Percentiles rank a stretch among this genome's conserved stretches.
phyloP scores from a whole-genome alignment of 1,140 invertebrate species.

The Ceratoteleas bidentatus region DNA sequence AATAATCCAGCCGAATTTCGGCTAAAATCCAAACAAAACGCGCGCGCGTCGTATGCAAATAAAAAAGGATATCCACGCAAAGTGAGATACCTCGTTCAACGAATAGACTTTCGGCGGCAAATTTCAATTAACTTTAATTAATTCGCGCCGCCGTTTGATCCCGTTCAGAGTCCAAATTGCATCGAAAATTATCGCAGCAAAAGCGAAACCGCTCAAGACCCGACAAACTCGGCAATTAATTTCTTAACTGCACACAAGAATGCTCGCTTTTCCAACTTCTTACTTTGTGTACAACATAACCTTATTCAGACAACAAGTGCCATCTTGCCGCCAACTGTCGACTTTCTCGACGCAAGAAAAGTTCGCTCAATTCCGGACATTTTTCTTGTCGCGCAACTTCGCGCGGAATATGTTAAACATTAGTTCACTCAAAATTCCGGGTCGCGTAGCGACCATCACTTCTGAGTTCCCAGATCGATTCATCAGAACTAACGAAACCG shows the following conservation, averaged over 20 bases:
- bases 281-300: no score
- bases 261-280: no score
- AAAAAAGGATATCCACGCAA: constrained; percentile 8
- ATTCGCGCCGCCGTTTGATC: constrained; percentile 13
- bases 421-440: no score
- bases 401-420: no score
- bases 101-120: not conserved
- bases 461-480: not conserved
- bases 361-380: no score
- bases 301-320: no score
- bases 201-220: not conserved
- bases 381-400: no score
- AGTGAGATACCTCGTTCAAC: not conserved
- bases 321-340: no score
- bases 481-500: no score
- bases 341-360: no score
- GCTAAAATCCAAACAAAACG: constrained; percentile 32
- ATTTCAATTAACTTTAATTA: constrained; percentile 26
- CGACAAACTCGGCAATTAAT: not conserved
- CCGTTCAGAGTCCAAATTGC: not conserved
- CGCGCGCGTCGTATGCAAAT: constrained; percentile 12
- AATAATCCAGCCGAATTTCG: constrained; percentile 31
- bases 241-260: not conserved
- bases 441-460: not conserved
- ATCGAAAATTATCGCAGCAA: not conserved